Percentiles rank a stretch among this genome's conserved stretches.
These are phyloP conservation scores for Gadopsis marmoratus DNA, from an alignment of 2,797 vertebrate species.

Conservation along the genomic window DNA sequence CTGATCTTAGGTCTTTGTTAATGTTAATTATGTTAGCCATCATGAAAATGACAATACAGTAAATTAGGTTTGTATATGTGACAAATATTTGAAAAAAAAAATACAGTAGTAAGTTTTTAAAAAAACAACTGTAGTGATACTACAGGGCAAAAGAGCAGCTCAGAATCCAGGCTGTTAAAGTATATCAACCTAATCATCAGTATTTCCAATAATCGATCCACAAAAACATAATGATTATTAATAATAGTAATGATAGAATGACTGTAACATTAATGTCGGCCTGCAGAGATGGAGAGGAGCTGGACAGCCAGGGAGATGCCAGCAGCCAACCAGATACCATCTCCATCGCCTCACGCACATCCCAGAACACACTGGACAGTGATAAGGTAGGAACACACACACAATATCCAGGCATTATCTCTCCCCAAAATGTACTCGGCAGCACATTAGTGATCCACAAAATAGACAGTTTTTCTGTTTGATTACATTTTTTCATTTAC, in stretches of 20 bases:
- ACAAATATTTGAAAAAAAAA: neutral
- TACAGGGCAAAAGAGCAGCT: neutral
- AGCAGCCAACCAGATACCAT: slow-evolving; percentile 99
- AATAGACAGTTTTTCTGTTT: neutral
- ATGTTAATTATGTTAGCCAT: neutral
- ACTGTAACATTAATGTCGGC: slow-evolving; percentile 15
- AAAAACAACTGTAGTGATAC: neutral
- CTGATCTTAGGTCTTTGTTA: neutral
- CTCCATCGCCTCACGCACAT: slow-evolving; percentile 97
- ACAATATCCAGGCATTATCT: neutral
- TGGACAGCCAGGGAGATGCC: slow-evolving; percentile 98
- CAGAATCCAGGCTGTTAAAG: neutral
- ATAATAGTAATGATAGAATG: neutral
- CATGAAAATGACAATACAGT: neutral
- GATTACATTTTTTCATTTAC: neutral
- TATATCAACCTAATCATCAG: neutral
- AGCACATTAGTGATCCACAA: neutral
- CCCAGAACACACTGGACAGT: slow-evolving; percentile 98
- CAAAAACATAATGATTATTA: neutral
- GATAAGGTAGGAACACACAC: slow-evolving; percentile 90
- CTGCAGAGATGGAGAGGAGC: slow-evolving; percentile 94
- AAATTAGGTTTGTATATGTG: neutral
- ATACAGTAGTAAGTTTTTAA: neutral
- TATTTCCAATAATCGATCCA: neutral
- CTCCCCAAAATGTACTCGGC: neutral